These are phyloP conservation scores for Chrosomus eos DNA, from an alignment of 2,797 vertebrate species.

Conservation along the genomic window DNA sequence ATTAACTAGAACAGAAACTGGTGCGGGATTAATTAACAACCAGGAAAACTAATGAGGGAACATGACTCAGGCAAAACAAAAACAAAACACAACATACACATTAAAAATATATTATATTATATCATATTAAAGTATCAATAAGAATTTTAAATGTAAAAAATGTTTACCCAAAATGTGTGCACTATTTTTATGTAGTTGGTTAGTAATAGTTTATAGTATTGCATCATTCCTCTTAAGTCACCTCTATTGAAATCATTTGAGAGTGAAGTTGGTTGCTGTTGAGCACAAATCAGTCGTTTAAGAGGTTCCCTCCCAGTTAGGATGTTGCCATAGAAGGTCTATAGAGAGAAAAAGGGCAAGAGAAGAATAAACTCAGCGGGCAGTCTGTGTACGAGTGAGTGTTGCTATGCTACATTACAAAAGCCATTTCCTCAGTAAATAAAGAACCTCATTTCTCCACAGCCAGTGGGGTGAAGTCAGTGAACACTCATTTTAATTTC, in stretches of 20 bases:
- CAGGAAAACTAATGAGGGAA: not conserved
- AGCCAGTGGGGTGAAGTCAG: constrained; percentile 52
- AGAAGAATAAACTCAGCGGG: constrained; percentile 34
- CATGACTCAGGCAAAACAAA: not conserved
- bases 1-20: not conserved
- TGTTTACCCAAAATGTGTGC: no score
- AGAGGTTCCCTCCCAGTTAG: not conserved
- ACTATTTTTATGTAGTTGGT: not conserved
- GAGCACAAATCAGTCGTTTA: not conserved
- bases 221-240: not conserved
- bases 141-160: not conserved
- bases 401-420: constrained; percentile 38
- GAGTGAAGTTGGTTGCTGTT: not conserved
- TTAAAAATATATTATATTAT: not conserved
- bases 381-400: constrained; percentile 10
- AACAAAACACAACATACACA: not conserved
- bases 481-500: constrained; percentile 64
- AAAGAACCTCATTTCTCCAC: constrained; percentile 63
- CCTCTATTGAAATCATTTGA: not conserved
- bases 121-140: no score
- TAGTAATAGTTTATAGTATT: not conserved
- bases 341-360: constrained; percentile 13
- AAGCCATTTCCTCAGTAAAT: constrained; percentile 63
- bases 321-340: not conserved
- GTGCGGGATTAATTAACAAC: not conserved